Evolutionary conservation across 2,888 invertebrate genomes (phyloP).

Genomic region (Flabesymbios commensalis): DNA sequence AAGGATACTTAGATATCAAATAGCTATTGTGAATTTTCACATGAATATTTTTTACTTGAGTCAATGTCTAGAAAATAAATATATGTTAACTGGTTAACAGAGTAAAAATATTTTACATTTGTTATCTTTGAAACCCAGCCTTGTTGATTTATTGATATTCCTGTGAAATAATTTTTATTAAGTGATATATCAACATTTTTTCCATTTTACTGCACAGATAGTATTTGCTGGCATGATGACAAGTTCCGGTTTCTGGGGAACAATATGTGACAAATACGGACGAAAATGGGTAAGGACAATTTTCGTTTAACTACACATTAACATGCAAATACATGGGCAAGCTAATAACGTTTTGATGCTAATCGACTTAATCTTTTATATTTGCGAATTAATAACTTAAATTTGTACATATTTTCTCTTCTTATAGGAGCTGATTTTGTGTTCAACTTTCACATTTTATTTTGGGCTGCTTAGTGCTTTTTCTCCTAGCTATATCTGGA

Average conservation of each 20-base stretch:
- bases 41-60: neutral
- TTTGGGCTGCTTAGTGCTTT: conserved; percentile 89
- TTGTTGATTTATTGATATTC: too few relatives aligned
- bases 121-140: too few relatives aligned
- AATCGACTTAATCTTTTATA: too few relatives aligned
- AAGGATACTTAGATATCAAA: neutral
- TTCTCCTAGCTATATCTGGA: conserved; percentile 88
- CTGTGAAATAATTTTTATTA: too few relatives aligned
- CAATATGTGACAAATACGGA: conserved; percentile 89
- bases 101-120: too few relatives aligned
- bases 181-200: too few relatives aligned
- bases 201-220: too few relatives aligned
- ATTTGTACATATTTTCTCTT: neutral
- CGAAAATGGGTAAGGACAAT: conserved; percentile 74
- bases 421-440: conserved; percentile 73
- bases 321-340: too few relatives aligned
- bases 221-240: conserved; percentile 97
- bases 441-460: conserved; percentile 86
- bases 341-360: too few relatives aligned
- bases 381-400: too few relatives aligned
- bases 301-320: too few relatives aligned
- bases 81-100: too few relatives aligned
- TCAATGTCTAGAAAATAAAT: neutral
- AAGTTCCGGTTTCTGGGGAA: conserved; percentile 94
- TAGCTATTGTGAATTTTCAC: neutral